These are phyloP conservation scores for Bugulina stolonifera DNA, from an alignment of 2,888 invertebrate genomes.

Conservation along the genomic window DNA sequence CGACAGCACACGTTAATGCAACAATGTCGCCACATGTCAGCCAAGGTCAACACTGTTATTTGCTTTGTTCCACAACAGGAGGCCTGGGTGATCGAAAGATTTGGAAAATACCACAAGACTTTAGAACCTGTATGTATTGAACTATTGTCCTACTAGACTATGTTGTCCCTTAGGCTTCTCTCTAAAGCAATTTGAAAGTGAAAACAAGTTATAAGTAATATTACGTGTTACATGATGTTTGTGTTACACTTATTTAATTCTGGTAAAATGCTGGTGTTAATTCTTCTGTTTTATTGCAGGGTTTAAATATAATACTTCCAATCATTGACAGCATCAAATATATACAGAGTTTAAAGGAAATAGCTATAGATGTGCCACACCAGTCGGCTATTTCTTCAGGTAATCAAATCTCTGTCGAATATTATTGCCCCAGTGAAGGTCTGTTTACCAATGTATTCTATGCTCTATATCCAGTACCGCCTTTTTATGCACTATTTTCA, in stretches of 20 bases:
- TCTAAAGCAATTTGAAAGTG: too few species aligned
- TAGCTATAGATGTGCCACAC: slow-evolving; percentile 97
- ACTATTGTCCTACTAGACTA: too few species aligned
- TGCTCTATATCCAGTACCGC: too few species aligned
- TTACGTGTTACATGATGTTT: too few species aligned
- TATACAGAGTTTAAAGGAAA: slow-evolving; percentile 97
- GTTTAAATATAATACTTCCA: slow-evolving; percentile 84
- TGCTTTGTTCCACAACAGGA: slow-evolving; percentile 99
- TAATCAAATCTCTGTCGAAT: too few species aligned
- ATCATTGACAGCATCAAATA: slow-evolving; percentile 87
- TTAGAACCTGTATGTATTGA: slow-evolving; percentile 66
- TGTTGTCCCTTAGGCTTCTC: too few species aligned
- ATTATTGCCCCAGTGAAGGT: too few species aligned
- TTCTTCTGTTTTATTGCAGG: slow-evolving; percentile 59
- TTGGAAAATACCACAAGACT: slow-evolving; percentile 92
- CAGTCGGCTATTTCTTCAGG: slow-evolving; percentile 92
- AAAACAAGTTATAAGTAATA: too few species aligned
- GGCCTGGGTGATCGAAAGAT: slow-evolving; percentile 80
- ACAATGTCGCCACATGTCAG: slow-evolving; percentile 55
- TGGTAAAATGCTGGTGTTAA: too few species aligned
- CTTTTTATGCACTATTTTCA: too few species aligned
- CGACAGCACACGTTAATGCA: slow-evolving; percentile 19
- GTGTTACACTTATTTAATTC: too few species aligned
- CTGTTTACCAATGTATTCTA: too few species aligned
- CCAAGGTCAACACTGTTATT: slow-evolving; percentile 72